Base-by-base conservation (phyloP, 2,888 invertebrate species). In the Drosophila incognita region DNA sequence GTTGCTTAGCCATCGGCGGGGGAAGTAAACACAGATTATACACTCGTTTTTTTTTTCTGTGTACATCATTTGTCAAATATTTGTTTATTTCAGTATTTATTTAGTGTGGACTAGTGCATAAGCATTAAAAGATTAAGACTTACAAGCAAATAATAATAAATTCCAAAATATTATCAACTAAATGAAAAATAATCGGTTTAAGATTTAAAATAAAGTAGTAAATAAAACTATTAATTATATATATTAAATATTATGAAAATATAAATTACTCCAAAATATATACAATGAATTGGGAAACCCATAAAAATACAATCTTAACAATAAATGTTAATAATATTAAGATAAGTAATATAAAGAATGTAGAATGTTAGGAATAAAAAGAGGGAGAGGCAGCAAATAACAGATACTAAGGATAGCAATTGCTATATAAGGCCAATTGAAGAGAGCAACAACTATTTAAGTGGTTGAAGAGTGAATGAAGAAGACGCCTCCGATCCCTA, bases 11-110 rank as follows among this genome's bases (percentile, higher is more conserved):
- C 40, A 36, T 24, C 31, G 27, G 48, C 33, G 59, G 52, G 56
- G 33, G 29, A 59, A 52, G 62, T 66, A 63, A 71, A 71, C 29
- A 61, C 29, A 5, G 35, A 57, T 74, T 54, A 61, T 15, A 51
- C 10, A 10, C 52, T 18, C 21, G 3, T 42, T 57, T 31, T 57
- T 31, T 57, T 8, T 31, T 11, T 31, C 24, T 56, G 13, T 35
- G 36, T 54, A 36, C 15, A 24, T 21, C 5, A 35, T 35, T 11
- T 54, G 54, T 27, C n/a, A 33, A 36, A 15, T 24, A 46, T 46
- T 46, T 46, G 46, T 10, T 24, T 46, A 15, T 24, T 46, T 24
- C 4, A 24, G 24, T 46, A 24, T 24, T 15, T 24, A 24, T 4
- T 8, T 46, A 46, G 24, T 24, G 4, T 24, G 4, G 46, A 46